Conservation (phyloP, 2,797 vertebrate genomes). For the Cetoscarus ocellatus region DNA sequence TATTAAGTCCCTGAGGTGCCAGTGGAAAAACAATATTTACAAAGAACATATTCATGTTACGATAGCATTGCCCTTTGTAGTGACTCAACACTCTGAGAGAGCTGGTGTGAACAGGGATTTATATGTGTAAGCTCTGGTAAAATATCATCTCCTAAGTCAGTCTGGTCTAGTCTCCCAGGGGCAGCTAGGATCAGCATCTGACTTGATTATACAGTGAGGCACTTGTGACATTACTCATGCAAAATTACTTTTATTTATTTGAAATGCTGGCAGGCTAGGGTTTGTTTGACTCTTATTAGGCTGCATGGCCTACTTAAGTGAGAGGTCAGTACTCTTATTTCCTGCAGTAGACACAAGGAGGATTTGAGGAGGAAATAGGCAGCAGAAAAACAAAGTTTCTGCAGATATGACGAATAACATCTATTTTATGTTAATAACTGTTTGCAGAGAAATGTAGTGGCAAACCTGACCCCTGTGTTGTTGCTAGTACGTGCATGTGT, state of each 20-base stretch:
- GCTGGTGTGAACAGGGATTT: constrained; percentile 13
- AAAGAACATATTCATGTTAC: constrained; percentile 24
- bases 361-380: constrained; percentile 7
- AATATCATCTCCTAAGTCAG: constrained; percentile 22
- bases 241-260: constrained; percentile 47
- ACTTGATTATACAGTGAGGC: constrained; percentile 35
- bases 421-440: constrained; percentile 18
- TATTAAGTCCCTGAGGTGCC: constrained; percentile 22
- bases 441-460: neutral
- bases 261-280: constrained; percentile 1
- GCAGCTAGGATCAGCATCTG: constrained; percentile 20
- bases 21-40: constrained; percentile 40
- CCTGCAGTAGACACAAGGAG: constrained; percentile 17
- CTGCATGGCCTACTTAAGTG: constrained; percentile 23
- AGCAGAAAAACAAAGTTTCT: neutral
- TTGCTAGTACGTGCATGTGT: constrained; percentile 26
- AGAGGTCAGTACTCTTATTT: constrained; percentile 39
- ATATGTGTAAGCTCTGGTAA: constrained; percentile 27
- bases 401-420: constrained; percentile 6
- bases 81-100: constrained; percentile 1
- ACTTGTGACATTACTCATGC: constrained; percentile 34
- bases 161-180: constrained; percentile 26
- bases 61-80: neutral
- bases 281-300: constrained; percentile 32
- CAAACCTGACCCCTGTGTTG: constrained; percentile 20